Evolutionary conservation across 1,140 invertebrate species (phyloP).

Genomic region (Hycleus phaleratus): DNA sequence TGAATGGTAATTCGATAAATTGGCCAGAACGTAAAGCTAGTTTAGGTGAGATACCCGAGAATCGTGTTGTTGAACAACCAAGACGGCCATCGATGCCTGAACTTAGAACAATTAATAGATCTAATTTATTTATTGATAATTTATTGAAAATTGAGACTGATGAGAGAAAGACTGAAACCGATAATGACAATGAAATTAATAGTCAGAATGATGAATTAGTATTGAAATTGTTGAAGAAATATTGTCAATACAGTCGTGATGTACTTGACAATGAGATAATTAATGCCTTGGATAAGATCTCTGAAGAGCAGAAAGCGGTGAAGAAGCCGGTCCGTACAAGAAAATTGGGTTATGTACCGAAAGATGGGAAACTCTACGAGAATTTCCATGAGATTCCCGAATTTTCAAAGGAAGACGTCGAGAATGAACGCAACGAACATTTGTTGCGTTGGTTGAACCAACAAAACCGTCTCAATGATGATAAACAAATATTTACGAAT

Average conservation of each 20-base stretch:
- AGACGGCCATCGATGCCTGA: conserved; percentile 32
- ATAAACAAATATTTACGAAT: conserved; percentile 1
- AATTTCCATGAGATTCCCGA: conserved; percentile 27
- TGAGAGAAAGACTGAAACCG: conserved; percentile 26
- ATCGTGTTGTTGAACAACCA: conserved; percentile 28
- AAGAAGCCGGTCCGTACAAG: conserved; percentile 3
- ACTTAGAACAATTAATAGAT: conserved; percentile 27
- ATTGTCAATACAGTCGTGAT: conserved; percentile 38
- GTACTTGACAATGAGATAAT: conserved; percentile 36
- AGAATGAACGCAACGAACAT: conserved; percentile 38
- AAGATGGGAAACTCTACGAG: conserved; percentile 38
- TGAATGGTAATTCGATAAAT: conserved; percentile 27
- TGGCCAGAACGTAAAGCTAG: conserved; percentile 27
- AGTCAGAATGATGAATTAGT: conserved; percentile 37
- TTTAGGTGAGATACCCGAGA: conserved; percentile 32
- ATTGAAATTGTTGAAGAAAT: conserved; percentile 36
- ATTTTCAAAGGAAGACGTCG: conserved; percentile 17
- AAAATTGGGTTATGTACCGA: conserved; percentile 35
- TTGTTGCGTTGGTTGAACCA: conserved; percentile 38
- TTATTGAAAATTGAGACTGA: conserved; percentile 33
- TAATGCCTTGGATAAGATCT: conserved; percentile 34
- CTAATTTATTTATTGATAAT: conserved; percentile 37
- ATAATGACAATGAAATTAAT: conserved; percentile 10
- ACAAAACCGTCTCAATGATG: conserved; percentile 29
- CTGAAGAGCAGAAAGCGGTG: neutral